A percentile compares a stretch with the other conserved stretches of the same genome.
Evolutionary conservation across 2,797 vertebrate species (phyloP).

Genomic region (Myotis findleyi): DNA sequence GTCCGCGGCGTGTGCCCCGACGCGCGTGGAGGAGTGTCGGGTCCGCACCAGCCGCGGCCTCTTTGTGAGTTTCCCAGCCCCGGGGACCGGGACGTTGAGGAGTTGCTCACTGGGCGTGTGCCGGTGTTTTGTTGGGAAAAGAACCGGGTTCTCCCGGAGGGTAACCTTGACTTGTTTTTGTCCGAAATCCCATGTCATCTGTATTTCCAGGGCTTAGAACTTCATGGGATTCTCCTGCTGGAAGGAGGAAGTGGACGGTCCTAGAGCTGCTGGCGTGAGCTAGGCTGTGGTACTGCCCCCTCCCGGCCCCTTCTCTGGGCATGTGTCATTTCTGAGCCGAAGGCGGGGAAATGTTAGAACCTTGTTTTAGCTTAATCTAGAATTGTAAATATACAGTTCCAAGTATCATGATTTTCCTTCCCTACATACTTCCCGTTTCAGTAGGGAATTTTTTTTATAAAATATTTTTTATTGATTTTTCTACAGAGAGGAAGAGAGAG

Average conservation of each 20-base stretch:
- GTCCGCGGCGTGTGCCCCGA: not conserved
- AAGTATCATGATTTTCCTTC: not conserved
- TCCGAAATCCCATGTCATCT: not conserved
- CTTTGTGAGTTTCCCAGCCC: not conserved
- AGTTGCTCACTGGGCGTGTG: not conserved
- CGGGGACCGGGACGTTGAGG: not conserved
- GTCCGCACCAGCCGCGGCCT: accelerated
- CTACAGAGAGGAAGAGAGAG: too few relatives aligned
- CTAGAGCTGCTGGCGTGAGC: not conserved
- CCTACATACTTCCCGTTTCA: not conserved
- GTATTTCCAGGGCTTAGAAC: not conserved
- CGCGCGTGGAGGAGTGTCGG: not conserved
- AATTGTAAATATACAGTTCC: not conserved
- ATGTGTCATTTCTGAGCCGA: not conserved
- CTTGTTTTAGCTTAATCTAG: not conserved
- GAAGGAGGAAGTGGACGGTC: not conserved
- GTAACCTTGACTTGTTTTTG: not conserved
- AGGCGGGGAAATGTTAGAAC: not conserved
- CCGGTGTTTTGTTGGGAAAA: not conserved
- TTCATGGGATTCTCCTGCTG: not conserved
- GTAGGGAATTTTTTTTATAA: too few relatives aligned
- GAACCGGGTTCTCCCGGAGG: not conserved
- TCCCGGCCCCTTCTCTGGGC: not conserved
- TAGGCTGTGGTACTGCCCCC: not conserved
- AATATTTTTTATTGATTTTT: too few relatives aligned